Evolutionary conservation across 2,797 vertebrate genomes (phyloP), one percentile per base, ranked within the genome.

Genomic region (Apodemus agrarius): DNA sequence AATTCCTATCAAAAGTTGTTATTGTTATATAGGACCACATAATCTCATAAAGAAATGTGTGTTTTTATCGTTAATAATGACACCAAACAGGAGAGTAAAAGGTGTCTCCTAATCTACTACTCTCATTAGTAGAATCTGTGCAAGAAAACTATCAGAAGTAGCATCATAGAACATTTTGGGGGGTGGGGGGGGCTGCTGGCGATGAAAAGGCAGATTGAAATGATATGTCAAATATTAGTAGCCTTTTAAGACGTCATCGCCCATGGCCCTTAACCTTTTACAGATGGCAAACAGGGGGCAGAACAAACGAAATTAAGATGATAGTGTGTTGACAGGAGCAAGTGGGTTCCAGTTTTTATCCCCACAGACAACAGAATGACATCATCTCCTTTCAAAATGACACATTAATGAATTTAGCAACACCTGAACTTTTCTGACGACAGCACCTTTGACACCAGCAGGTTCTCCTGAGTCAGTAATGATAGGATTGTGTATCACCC

Each of bases 401-500:
- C 99, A 99, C 98, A 98, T 99, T 99, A 99, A 99, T 99, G 99
- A 99, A 99, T 99, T 99, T 99, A 99, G 99, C 99, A 99, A 99
- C 99, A 99, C 99, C 99, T 99, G 99, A 99, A 99, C 99, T 99
- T 99, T 98, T 99, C 98, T 98, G 98, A 98, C 96, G 98, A 98
- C 94, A 92, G 97, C 97, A 99, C 99, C 99, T 99, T 99, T 99
- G 99, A 99, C 99, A 98, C 96, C 92, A 98, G 98, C 98, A 99
- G 98, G 98, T 98, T 98, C 98, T 97, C 98, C 97, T 84, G 97
- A 99, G 99, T 99, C 99, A 99, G 98, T 99, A 99, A 99, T 99
- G 99, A 99, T 99, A 99, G 99, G 99, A 99, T 99, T 98, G 98
- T 98, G 97, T 99, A 99, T 99, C 98, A 96, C 98, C 98, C 97